A percentile compares a stretch with the other conserved stretches of the same genome.
These are phyloP conservation scores for Rhagoletis zephyria DNA, from an alignment of 1,140 invertebrate genomes.

Conservation along the genomic window DNA sequence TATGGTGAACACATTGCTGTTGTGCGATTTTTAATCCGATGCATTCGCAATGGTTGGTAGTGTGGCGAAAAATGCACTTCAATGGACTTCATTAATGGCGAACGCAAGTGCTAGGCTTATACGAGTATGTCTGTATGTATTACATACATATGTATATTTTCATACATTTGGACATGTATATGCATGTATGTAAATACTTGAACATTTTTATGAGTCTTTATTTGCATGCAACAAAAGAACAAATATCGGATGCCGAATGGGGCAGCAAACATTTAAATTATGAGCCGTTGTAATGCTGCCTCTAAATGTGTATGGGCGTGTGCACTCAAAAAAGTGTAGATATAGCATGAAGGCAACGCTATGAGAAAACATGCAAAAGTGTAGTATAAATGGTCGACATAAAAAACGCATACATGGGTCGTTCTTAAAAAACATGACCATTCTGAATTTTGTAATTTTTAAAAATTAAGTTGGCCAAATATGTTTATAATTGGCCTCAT, in stretches of 20 bases:
- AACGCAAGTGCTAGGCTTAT: background rate
- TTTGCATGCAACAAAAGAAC: conserved; percentile 20
- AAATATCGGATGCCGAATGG: conserved; percentile 10
- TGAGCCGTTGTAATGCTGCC: background rate
- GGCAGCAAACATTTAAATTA: conserved; percentile 19
- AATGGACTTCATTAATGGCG: conserved; percentile 47
- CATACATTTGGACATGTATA: background rate
- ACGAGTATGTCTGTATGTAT: background rate
- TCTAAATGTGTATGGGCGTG: background rate
- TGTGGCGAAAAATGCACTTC: conserved; percentile 25
- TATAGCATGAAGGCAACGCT: background rate
- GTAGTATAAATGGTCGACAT: background rate
- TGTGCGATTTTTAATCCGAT: background rate
- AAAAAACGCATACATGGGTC: no score
- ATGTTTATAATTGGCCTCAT: no score
- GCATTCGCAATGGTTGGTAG: background rate
- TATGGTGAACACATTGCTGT: background rate
- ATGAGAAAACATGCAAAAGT: background rate
- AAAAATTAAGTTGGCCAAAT: no score
- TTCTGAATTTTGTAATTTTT: no score
- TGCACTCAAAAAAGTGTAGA: background rate
- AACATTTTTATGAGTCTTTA: background rate
- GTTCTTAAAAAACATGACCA: no score
- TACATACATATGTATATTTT: background rate
- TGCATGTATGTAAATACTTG: background rate